A percentile compares a stretch with the other conserved stretches of the same genome.
Evolutionary conservation across 2,797 vertebrate genomes (phyloP).

Genomic region (Cyclura pinguis): DNA sequence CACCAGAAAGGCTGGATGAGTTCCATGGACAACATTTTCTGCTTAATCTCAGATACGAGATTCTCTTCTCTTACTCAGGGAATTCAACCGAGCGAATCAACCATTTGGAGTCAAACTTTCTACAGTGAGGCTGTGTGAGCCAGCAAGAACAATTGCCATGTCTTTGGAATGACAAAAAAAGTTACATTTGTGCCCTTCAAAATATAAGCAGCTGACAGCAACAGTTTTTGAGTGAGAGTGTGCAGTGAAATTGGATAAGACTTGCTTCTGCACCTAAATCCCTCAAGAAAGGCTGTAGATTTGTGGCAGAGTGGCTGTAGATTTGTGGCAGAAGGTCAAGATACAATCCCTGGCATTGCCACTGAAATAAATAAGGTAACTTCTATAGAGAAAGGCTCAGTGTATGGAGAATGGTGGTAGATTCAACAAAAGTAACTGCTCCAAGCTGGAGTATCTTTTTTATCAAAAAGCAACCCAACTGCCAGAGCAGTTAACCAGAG

Average conservation of each 20-base stretch:
- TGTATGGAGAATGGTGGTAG: too few relatives aligned
- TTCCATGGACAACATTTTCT: not conserved
- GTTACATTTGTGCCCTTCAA: not conserved
- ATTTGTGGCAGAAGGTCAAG: not conserved
- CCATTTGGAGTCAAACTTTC: not conserved
- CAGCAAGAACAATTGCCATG: not conserved
- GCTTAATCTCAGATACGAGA: not conserved
- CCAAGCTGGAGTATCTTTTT: too few relatives aligned
- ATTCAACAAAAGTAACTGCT: too few relatives aligned
- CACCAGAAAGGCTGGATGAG: not conserved
- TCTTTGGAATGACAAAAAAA: not conserved
- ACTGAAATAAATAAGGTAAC: too few relatives aligned
- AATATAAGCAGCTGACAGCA: not conserved
- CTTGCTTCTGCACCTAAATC: not conserved
- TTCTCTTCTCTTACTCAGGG: not conserved
- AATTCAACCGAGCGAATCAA: not conserved
- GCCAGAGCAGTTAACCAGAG: too few relatives aligned
- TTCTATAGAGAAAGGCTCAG: too few relatives aligned
- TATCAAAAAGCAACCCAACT: too few relatives aligned
- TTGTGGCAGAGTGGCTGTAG: not conserved
- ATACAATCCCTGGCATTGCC: not conserved
- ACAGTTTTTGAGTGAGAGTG: not conserved
- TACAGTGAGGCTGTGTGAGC: not conserved
- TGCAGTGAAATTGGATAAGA: not conserved
- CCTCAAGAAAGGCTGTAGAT: not conserved